These are phyloP conservation scores for Oryctolagus cuniculus DNA, from an alignment of 2,113 vertebrate species.

Conservation along the genomic window mOryCun1.1 NC_091445.1:40131001-40131500, in stretches of 20 bases:
- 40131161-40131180: accelerated
- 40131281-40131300: not conserved
- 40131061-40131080: not conserved
- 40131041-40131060: not conserved
- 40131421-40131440: conserved; percentile 44
- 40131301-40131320: not conserved
- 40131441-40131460: not conserved
- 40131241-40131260: not conserved
- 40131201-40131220: not conserved
- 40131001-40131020: not conserved
- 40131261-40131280: not conserved
- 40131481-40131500: conserved; percentile 75
- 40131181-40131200: not conserved
- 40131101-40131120: not conserved
- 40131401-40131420: conserved; percentile 52
- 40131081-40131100: accelerated
- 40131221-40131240: not conserved
- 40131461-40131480: conserved; percentile 73
- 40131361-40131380: not conserved
- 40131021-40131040: not conserved
- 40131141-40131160: not conserved
- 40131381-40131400: conserved; percentile 36
- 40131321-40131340: not conserved
- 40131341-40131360: not conserved
- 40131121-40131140: not conserved